These are phyloP conservation scores for Falco biarmicus DNA, from an alignment of 2,797 vertebrate species.

Conservation along the genomic window DNA sequence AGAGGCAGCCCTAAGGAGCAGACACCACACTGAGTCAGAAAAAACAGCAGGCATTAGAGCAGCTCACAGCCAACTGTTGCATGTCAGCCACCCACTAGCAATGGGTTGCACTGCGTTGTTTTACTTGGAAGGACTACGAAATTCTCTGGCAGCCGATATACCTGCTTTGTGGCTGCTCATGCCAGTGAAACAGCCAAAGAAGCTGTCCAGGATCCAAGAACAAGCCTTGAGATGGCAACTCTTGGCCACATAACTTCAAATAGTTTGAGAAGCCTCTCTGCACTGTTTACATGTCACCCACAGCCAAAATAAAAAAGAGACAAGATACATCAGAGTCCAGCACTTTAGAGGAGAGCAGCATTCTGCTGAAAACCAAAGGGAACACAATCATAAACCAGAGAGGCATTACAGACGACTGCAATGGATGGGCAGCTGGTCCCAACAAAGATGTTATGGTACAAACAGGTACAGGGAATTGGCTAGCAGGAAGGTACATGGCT, in stretches of 20 bases:
- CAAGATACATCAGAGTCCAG: neutral
- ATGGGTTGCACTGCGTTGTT: neutral
- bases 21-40: constrained; percentile 4
- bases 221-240: neutral
- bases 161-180: neutral
- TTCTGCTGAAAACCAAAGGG: neutral
- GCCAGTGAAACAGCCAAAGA: neutral
- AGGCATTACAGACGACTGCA: neutral
- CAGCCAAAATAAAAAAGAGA: neutral
- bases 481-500: neutral
- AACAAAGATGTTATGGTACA: neutral
- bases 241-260: neutral
- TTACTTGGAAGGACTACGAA: neutral
- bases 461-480: neutral
- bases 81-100: neutral
- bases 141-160: neutral
- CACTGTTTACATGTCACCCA: neutral
- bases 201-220: neutral
- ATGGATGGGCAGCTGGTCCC: neutral
- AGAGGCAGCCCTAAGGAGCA: neutral
- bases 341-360: neutral
- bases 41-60: neutral
- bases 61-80: neutral
- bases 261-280: neutral
- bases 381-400: neutral